These are phyloP conservation scores for Calyptommatus sinebrachiatus DNA, from an alignment of 2,113 vertebrate genomes.

Conservation along the genomic window DNA sequence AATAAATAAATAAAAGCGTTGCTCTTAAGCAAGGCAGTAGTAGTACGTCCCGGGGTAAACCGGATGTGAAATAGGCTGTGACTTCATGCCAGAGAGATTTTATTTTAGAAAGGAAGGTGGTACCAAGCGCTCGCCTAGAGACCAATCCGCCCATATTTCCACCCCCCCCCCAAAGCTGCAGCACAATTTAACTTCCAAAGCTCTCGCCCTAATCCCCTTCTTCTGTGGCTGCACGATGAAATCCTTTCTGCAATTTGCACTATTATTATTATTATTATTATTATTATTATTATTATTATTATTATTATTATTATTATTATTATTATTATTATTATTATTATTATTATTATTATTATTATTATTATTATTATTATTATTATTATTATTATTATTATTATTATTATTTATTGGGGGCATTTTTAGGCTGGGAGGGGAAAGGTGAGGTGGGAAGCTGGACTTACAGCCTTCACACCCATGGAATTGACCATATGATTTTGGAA, in stretches of 20 bases:
- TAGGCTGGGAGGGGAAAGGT: background rate
- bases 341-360: constrained; percentile 15
- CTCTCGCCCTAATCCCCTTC: constrained; percentile 85
- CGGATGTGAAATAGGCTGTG: constrained; percentile 87
- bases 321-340: constrained; percentile 30
- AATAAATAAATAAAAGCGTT: constrained; percentile 60
- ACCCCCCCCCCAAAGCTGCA: constrained; percentile 79
- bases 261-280: constrained; percentile 15
- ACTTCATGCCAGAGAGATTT: constrained; percentile 87
- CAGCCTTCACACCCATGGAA: constrained; percentile 39
- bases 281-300: too few species aligned
- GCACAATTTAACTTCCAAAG: constrained; percentile 90
- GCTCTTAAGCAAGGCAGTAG: constrained; percentile 79
- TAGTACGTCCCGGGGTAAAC: constrained; percentile 84
- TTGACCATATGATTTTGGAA: constrained; percentile 53
- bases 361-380: too few species aligned
- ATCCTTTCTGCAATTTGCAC: constrained; percentile 82
- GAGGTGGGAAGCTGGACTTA: constrained; percentile 1
- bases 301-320: constrained; percentile 30
- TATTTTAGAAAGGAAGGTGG: constrained; percentile 90
- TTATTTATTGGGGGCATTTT: background rate
- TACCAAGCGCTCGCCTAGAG: constrained; percentile 83
- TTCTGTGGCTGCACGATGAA: constrained; percentile 79
- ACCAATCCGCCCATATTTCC: constrained; percentile 90
- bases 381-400: too few species aligned